Evolutionary conservation across 2,888 invertebrate genomes (phyloP).

Genomic region (Leucophenga maculata): DNA sequence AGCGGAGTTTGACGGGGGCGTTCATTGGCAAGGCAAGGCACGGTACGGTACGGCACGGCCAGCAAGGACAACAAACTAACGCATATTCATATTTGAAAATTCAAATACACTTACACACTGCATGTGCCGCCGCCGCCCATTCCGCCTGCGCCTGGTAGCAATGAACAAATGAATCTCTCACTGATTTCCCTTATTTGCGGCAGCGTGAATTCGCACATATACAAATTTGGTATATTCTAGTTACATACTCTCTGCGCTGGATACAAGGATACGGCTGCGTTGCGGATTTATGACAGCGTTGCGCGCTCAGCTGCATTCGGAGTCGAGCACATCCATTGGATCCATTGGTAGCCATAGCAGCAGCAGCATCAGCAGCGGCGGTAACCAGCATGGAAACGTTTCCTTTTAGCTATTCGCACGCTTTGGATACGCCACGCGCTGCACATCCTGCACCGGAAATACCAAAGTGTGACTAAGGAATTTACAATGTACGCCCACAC

Average conservation of each 20-base stretch:
- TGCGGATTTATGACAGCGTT: constrained; percentile 26
- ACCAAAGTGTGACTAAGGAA: constrained; percentile 47
- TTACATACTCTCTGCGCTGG: no score
- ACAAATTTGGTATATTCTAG: not conserved
- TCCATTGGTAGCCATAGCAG: constrained; percentile 6
- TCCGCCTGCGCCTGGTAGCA: constrained; percentile 18
- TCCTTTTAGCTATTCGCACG: not conserved
- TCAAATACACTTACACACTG: constrained; percentile 36
- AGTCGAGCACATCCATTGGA: not conserved
- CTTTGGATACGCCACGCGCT: not conserved
- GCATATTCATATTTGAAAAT: constrained; percentile 42
- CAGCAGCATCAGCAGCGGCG: constrained; percentile 10
- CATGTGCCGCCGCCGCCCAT: no score
- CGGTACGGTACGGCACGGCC: no score
- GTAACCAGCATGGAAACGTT: constrained; percentile 6
- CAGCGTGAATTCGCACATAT: constrained; percentile 26
- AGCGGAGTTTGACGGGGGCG: constrained; percentile 15
- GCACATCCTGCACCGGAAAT: constrained; percentile 38
- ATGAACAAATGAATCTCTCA: constrained; percentile 29
- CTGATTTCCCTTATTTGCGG: constrained; percentile 51
- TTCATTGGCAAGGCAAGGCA: not conserved
- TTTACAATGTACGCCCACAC: constrained; percentile 29
- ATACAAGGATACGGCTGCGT: no score
- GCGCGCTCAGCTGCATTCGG: not conserved
- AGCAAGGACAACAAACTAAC: not conserved